Base-by-base conservation (phyloP, 2,888 invertebrate genomes). In the Mesorhabditis spiculigera region DNA sequence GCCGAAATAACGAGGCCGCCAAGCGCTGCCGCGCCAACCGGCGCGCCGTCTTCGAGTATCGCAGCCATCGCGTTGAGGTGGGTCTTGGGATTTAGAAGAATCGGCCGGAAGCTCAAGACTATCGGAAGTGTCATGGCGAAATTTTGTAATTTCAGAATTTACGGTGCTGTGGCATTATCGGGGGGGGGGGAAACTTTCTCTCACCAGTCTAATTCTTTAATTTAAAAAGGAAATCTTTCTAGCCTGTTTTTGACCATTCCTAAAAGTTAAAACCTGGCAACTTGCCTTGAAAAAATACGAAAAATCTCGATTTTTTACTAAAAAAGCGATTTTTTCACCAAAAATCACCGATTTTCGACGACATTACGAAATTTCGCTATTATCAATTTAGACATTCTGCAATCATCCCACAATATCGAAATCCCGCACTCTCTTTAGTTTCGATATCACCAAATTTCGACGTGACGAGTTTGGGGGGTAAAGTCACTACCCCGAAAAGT, bases 1-100 rank as follows among this genome's bases (percentile, higher is more conserved):
- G 86, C 16, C 70, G 87, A 43, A 88, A 88, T 79, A 88, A 88
- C 78, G 87, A 87, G 77, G 88, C 88, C 5, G 88, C 87, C 4
- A 82, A 88, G 71, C 84, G 87, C 74, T 88, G 88, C 75, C 82
- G 88, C 6, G 87, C 88, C 74, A 87, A 88, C 78, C 79, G 88
- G 45, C 86, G 88, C 72, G 84, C 86, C 50, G 82, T 86, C 13
- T 86, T 85, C 68, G 86, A 86, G 66, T 82, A 87, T 69, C 86
- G 87, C 5, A 85, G 85, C 68, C 80, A 87, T 70, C 80, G 88
- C 5, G 86, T 80, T 65, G 76, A 78, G 71, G 79, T 77, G 50
- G 44, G 66, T 43, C 3, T 65, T 16, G 10, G 10, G 42, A 63
- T 13, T 10, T 28, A 66, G 4, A 45, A 28, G 5, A 13, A 45